Percentiles rank a stretch among this genome's conserved stretches.
Evolutionary conservation across 2,797 vertebrate species (phyloP).

Genomic region (Adelosebastes latens): DNA sequence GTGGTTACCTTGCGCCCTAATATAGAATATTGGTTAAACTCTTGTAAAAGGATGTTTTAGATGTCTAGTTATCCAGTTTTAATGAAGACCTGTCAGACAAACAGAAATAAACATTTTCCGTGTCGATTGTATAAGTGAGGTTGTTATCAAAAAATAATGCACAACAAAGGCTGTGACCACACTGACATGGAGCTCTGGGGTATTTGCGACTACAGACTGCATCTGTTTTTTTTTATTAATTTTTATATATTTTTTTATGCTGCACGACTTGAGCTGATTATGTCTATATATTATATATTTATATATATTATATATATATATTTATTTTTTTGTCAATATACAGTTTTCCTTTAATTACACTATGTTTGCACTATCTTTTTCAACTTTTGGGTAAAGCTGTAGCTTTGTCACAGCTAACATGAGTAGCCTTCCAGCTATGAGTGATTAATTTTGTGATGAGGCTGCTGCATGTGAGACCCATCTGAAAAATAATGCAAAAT

Average conservation of each 20-base stretch:
- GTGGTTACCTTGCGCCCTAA: background rate
- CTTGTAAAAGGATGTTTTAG: background rate
- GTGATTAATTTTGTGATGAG: background rate
- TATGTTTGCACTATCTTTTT: background rate
- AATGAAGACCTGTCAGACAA: background rate
- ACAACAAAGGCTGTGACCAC: background rate
- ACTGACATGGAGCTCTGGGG: no score
- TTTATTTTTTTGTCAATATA: background rate
- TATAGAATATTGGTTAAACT: background rate
- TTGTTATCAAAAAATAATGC: background rate
- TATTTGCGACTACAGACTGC: background rate
- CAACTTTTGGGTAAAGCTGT: background rate
- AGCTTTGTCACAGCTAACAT: background rate
- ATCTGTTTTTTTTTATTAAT: background rate
- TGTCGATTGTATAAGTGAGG: background rate
- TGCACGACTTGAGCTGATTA: background rate
- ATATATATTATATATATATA: no score
- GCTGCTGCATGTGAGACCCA: background rate
- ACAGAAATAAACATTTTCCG: background rate
- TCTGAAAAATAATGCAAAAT: background rate
- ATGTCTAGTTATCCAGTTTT: background rate
- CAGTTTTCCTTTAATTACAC: background rate
- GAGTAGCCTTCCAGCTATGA: background rate
- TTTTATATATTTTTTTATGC: background rate
- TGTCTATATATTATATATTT: no score